Evolutionary conservation across 2,113 vertebrate genomes (phyloP).

Genomic region (Heptranchias perlo): DNA sequence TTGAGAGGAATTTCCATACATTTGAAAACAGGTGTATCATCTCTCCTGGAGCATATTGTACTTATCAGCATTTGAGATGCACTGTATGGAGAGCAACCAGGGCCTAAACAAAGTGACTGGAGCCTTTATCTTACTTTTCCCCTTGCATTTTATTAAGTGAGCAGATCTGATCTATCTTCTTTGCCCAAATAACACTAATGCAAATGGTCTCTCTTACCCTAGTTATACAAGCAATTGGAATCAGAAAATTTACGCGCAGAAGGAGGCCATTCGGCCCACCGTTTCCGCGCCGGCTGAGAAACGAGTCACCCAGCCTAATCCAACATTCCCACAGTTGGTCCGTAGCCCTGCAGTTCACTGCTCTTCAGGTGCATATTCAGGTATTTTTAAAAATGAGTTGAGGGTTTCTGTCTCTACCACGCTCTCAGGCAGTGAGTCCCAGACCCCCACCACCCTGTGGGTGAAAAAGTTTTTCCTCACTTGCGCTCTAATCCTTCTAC

Average conservation of each 20-base stretch:
- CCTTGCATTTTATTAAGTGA: background rate
- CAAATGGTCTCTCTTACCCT: background rate
- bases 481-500: no score
- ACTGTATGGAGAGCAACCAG: background rate
- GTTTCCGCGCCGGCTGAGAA: no score
- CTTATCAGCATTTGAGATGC: background rate
- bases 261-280: no score
- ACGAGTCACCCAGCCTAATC: no score
- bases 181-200: background rate
- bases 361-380: no score
- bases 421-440: no score
- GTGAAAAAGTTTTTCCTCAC: no score
- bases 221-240: background rate
- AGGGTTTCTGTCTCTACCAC: no score
- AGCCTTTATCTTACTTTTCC: background rate
- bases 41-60: background rate
- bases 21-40: background rate
- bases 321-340: no score
- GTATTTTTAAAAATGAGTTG: no score
- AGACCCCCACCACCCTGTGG: no score
- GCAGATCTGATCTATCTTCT: background rate
- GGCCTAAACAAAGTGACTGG: background rate
- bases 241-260: background rate
- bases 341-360: no score
- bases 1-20: background rate